These are phyloP conservation scores for Unio pictorum DNA, from an alignment of 2,888 invertebrate species.

Conservation along the genomic window DNA sequence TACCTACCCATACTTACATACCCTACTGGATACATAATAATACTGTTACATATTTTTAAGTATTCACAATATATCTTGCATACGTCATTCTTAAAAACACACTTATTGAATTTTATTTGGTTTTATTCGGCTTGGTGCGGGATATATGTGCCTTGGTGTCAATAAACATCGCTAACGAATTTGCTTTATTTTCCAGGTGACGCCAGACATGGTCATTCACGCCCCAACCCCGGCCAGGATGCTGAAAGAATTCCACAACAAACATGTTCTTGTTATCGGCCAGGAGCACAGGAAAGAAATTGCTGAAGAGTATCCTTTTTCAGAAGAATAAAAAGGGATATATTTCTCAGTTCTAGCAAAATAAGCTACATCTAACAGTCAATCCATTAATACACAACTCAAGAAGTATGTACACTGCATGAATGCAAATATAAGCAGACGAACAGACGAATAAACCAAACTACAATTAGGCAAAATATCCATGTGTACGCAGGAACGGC, in stretches of 20 bases:
- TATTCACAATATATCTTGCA: neutral
- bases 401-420: no score
- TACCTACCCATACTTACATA: neutral
- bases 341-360: no score
- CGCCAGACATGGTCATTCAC: conserved; percentile 68
- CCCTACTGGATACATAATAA: neutral
- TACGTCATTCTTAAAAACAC: neutral
- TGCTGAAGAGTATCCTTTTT: conserved; percentile 70
- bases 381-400: no score
- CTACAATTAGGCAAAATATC: no score
- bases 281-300: conserved; percentile 68
- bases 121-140: neutral
- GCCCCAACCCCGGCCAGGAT: conserved; percentile 68
- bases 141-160: no score
- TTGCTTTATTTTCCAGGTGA: conserved; percentile 48
- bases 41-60: neutral
- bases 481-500: no score
- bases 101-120: neutral
- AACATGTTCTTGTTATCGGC: conserved; percentile 69
- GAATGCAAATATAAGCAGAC: no score
- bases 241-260: conserved; percentile 64
- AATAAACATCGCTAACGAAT: no score
- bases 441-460: no score
- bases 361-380: no score
- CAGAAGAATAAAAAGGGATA: neutral